These are phyloP conservation scores for Cataglyphis albicans DNA, from an alignment of 2,888 invertebrate species.

Conservation along the genomic window DNA sequence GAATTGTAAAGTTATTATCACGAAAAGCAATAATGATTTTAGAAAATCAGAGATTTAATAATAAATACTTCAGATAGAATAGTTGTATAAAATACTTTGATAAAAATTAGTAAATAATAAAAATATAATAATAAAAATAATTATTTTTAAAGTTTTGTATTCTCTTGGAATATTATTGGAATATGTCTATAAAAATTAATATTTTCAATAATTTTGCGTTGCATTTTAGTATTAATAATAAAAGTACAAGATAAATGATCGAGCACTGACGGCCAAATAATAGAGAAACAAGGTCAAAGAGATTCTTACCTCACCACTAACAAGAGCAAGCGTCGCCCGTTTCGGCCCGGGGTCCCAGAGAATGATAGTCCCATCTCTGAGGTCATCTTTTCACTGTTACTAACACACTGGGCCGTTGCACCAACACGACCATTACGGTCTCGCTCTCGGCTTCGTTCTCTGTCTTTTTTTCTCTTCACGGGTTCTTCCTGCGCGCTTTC, in stretches of 20 bases:
- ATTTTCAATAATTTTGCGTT: constrained; percentile 23
- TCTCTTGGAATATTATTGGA: background rate
- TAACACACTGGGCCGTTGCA: constrained; percentile 59
- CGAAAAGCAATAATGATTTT: background rate
- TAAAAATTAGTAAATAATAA: background rate
- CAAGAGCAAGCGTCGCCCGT: constrained; percentile 59
- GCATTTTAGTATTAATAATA: constrained; percentile 23
- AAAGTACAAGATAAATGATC: constrained; percentile 16
- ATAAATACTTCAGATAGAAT: background rate
- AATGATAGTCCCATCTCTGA: constrained; percentile 79
- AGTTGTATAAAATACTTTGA: background rate
- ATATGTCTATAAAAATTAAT: constrained; percentile 9
- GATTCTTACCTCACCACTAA: background rate
- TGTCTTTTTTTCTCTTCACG: constrained; percentile 30
- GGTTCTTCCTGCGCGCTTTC: constrained; percentile 40
- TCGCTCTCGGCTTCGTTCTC: constrained; percentile 43
- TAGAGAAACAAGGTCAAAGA: constrained; percentile 17
- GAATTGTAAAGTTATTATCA: background rate
- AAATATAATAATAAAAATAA: background rate
- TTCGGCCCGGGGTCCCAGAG: constrained; percentile 77
- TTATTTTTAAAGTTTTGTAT: background rate
- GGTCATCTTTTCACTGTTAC: constrained; percentile 80
- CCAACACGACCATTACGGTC: constrained; percentile 55
- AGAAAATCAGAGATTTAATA: background rate
- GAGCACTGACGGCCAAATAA: background rate